Evolutionary conservation across 2,797 vertebrate genomes (phyloP).

Genomic region (Amazona ochrocephala): DNA sequence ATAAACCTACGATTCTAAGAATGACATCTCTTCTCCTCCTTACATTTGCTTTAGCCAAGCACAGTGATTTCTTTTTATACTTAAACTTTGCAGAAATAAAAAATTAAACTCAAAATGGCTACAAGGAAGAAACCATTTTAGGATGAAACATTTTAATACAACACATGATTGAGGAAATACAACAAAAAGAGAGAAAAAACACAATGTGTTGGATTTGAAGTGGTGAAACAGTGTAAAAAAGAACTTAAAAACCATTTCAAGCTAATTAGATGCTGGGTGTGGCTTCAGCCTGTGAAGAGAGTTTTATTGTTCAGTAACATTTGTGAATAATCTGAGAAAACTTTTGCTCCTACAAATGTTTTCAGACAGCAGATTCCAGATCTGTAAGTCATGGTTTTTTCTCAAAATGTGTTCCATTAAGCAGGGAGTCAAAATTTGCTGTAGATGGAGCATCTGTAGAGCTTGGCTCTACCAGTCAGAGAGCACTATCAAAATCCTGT

Average conservation of each 20-base stretch:
- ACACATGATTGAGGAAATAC: background rate
- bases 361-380: slow-evolving; percentile 44
- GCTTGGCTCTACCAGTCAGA: background rate
- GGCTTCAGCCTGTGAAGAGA: background rate
- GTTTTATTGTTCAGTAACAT: slow-evolving; percentile 35
- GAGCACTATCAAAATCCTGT: background rate
- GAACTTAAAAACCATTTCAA: background rate
- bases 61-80: background rate
- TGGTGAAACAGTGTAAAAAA: background rate
- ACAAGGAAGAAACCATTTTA: background rate
- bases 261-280: background rate
- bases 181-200: background rate
- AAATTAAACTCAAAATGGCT: background rate
- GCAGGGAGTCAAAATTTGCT: slow-evolving; percentile 1
- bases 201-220: background rate
- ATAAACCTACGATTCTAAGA: background rate
- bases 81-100: background rate
- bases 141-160: background rate
- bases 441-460: slow-evolving; percentile 21
- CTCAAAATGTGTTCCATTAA: slow-evolving; percentile 1
- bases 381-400: slow-evolving; percentile 30
- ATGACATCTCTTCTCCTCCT: background rate
- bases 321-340: slow-evolving; percentile 54
- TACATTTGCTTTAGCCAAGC: background rate
- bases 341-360: slow-evolving; percentile 6